phyloP scores from a whole-genome alignment of 2,797 vertebrate genomes.

The Erethizon dorsatum region DNA sequence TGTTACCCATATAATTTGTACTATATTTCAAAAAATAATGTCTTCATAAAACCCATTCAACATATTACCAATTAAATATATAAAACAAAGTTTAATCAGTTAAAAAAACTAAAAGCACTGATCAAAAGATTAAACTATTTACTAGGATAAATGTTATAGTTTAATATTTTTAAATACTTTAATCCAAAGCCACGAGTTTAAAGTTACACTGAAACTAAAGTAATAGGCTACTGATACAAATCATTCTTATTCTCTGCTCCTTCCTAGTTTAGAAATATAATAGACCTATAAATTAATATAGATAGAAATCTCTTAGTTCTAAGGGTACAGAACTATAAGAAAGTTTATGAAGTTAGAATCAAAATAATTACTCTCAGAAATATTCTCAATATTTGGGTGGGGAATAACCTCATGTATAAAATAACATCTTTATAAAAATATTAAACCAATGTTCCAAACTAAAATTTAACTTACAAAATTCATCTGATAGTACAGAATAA shows the following conservation, averaged over 20 bases:
- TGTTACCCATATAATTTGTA: neutral
- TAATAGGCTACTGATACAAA: neutral
- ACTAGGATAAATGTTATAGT: constrained; percentile 2
- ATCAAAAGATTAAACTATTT: constrained; percentile 51
- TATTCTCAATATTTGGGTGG: neutral
- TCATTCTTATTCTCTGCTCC: neutral
- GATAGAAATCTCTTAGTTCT: neutral
- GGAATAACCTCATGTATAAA: neutral
- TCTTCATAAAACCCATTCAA: constrained; percentile 40
- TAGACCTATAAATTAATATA: neutral
- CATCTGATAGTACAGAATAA: neutral
- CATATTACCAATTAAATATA: constrained; percentile 59
- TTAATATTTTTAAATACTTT: constrained; percentile 52
- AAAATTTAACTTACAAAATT: constrained; percentile 36
- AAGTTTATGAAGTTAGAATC: constrained; percentile 30
- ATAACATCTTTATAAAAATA: constrained; percentile 2
- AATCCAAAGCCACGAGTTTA: neutral
- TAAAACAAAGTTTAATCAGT: constrained; percentile 27
- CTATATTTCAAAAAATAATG: constrained; percentile 32
- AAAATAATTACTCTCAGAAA: constrained; percentile 58
- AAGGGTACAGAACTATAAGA: neutral
- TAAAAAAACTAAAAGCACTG: constrained; percentile 23
- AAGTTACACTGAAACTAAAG: constrained; percentile 32
- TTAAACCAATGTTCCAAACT: neutral
- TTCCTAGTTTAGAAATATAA: constrained; percentile 18